These are phyloP conservation scores for Spea hammondii DNA, from an alignment of 2,797 vertebrate species.

Conservation along the genomic window DNA sequence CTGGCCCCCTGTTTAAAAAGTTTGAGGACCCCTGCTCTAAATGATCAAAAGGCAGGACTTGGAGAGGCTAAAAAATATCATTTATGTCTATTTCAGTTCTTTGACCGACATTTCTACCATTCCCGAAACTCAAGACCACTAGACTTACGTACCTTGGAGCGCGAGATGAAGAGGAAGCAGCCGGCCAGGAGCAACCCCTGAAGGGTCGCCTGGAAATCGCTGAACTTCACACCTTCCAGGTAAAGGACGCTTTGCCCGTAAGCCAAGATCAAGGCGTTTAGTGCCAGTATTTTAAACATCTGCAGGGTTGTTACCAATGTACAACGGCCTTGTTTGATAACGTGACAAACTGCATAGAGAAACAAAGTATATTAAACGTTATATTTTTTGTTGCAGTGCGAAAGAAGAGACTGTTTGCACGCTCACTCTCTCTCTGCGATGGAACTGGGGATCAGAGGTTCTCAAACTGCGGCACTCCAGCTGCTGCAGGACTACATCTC, in stretches of 20 bases:
- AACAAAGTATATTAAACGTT: not conserved
- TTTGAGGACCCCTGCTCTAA: too few species aligned
- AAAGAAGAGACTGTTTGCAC: too few species aligned
- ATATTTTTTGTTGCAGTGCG: too few species aligned
- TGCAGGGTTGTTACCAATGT: constrained; percentile 94
- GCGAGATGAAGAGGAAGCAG: constrained; percentile 97
- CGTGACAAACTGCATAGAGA: constrained; percentile 83
- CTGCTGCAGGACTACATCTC: too few species aligned
- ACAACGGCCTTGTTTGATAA: constrained; percentile 97
- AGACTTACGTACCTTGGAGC: constrained; percentile 82
- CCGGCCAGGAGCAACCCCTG: constrained; percentile 93
- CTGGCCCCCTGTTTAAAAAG: too few species aligned
- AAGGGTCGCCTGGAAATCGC: constrained; percentile 93
- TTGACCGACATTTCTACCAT: too few species aligned
- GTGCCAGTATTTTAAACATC: constrained; percentile 97
- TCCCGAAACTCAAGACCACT: not conserved
- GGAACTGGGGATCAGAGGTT: too few species aligned
- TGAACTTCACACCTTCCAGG: constrained; percentile 96
- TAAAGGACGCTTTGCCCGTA: constrained; percentile 98
- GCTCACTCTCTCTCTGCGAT: too few species aligned
- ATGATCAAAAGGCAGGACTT: not conserved
- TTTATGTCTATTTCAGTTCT: too few species aligned
- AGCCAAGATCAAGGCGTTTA: constrained; percentile 93
- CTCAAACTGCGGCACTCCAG: too few species aligned
- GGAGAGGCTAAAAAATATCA: too few species aligned